These are phyloP conservation scores for Himalopsyche japonica DNA, from an alignment of 2,888 invertebrate species.

Conservation along the genomic window DNA sequence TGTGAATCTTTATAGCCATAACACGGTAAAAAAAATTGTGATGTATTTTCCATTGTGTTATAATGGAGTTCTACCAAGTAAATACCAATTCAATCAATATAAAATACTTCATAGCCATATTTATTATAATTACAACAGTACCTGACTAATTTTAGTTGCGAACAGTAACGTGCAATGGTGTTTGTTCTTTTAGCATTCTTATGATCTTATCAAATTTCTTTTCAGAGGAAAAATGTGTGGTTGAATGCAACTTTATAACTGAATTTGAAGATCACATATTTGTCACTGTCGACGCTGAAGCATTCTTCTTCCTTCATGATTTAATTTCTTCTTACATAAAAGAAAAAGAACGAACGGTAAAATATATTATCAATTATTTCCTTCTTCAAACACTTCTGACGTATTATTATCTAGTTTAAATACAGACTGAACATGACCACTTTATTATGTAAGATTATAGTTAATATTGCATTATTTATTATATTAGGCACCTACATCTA, in stretches of 20 bases:
- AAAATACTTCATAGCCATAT: too few relatives aligned
- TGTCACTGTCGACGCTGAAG: conserved; percentile 97
- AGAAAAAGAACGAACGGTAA: conserved; percentile 85
- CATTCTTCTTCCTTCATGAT: conserved; percentile 97
- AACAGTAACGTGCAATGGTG: too few relatives aligned
- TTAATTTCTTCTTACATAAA: conserved; percentile 94
- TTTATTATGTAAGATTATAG: too few relatives aligned
- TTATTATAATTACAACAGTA: background rate
- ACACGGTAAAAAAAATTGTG: too few relatives aligned
- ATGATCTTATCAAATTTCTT: conserved; percentile 32
- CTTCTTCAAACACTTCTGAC: background rate
- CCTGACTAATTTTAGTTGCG: background rate
- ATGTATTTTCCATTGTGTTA: too few relatives aligned
- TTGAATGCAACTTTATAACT: conserved; percentile 96
- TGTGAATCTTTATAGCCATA: too few relatives aligned
- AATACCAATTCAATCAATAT: too few relatives aligned
- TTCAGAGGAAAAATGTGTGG: conserved; percentile 79
- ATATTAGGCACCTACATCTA: conserved; percentile 15
- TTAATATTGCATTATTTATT: background rate
- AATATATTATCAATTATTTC: background rate
- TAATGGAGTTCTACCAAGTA: too few relatives aligned
- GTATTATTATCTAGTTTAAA: too few relatives aligned
- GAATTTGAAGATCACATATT: conserved; percentile 99
- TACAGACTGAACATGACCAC: background rate
- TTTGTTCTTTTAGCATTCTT: background rate